These are phyloP conservation scores for Ischnura elegans DNA, from an alignment of 2,888 invertebrate genomes.

Conservation along the genomic window DNA sequence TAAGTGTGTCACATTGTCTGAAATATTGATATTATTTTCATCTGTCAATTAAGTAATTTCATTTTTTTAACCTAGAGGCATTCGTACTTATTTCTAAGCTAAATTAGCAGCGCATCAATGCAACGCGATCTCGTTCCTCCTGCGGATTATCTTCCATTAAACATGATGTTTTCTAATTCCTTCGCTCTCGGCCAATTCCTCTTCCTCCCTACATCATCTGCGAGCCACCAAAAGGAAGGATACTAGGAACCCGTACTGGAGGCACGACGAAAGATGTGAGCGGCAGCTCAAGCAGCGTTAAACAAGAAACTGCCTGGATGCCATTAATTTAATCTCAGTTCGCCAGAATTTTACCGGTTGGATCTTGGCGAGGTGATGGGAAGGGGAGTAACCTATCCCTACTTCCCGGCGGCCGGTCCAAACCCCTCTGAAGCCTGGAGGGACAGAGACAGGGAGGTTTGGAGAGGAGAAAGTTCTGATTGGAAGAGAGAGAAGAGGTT, in stretches of 20 bases:
- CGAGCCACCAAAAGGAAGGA: background rate
- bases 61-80: too few species aligned
- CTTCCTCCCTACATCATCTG: background rate
- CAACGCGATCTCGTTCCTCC: too few species aligned
- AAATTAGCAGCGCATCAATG: too few species aligned
- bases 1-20: too few species aligned
- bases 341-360: background rate
- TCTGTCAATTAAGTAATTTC: too few species aligned
- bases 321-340: background rate
- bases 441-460: background rate
- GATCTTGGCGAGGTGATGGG: background rate
- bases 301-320: background rate
- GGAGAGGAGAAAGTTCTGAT: slow-evolving; percentile 6
- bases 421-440: background rate
- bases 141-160: too few species aligned
- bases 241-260: background rate
- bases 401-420: background rate
- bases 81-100: too few species aligned
- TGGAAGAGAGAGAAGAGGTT: background rate
- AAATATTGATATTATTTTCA: too few species aligned
- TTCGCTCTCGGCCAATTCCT: too few species aligned
- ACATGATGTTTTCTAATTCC: too few species aligned
- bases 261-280: background rate
- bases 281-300: background rate
- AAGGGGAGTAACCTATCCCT: background rate